phyloP scores from a whole-genome alignment of 2,113 vertebrate genomes.

The Bufo bufo region DNA sequence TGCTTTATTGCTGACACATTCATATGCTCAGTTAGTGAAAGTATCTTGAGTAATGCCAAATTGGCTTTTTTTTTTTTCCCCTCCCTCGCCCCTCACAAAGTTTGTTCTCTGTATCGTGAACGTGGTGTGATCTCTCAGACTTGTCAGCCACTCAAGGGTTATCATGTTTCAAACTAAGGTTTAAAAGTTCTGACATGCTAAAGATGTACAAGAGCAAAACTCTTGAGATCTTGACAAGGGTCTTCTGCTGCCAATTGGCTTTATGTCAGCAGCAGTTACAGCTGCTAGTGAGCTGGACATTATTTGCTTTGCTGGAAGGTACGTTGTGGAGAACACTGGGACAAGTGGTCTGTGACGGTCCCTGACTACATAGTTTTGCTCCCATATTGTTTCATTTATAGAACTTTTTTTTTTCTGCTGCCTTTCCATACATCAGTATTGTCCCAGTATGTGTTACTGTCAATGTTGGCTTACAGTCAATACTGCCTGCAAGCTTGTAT shows the following conservation, averaged over 20 bases:
- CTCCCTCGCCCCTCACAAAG: not conserved
- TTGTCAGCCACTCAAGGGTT: constrained; percentile 41
- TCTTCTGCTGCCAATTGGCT: constrained; percentile 66
- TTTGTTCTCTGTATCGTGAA: not conserved
- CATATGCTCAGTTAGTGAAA: not conserved
- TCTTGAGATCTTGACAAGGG: constrained; percentile 63
- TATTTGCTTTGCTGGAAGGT: constrained; percentile 25
- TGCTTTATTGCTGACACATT: constrained; percentile 9
- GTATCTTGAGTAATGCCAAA: not conserved
- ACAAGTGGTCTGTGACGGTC: not conserved
- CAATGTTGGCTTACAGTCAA: no score
- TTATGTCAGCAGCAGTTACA: constrained; percentile 64
- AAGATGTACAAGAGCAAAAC: constrained; percentile 61
- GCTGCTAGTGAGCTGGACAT: constrained; percentile 64
- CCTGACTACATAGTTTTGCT: not conserved
- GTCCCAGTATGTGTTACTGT: no score
- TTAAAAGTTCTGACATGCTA: constrained; percentile 59
- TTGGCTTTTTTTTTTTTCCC: not conserved
- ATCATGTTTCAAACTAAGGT: constrained; percentile 56
- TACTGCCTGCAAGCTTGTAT: no score
- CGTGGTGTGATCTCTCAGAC: not conserved
- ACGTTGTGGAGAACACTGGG: not conserved
- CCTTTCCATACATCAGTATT: no score
- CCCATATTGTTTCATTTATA: not conserved
- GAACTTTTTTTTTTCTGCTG: no score